Conservation (phyloP, 2,113 vertebrate genomes). For the Parotia lawesii region DNA sequence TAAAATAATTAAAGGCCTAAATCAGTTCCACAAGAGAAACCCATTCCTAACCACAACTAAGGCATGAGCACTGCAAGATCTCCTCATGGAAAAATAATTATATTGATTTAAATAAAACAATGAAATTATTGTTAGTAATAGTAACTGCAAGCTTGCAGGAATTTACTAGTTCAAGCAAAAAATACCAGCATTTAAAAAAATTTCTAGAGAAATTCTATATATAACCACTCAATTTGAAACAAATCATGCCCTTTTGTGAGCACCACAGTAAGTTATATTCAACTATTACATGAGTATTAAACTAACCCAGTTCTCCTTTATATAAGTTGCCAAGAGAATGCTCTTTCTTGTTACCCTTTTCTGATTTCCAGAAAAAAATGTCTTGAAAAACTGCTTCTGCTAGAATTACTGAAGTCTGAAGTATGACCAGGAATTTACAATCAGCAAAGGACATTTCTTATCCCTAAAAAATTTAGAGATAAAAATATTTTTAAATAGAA, state of each 20-base stretch:
- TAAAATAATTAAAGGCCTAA: not conserved
- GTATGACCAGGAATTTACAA: not conserved
- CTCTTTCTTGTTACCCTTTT: not conserved
- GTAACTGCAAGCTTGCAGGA: not conserved
- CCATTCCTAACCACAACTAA: slow-evolving; percentile 4
- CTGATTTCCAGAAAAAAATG: not conserved
- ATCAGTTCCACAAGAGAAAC: not conserved
- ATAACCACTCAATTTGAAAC: not conserved
- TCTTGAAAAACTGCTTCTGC: not conserved
- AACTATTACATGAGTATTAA: not conserved
- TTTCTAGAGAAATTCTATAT: not conserved
- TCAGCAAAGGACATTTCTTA: not conserved
- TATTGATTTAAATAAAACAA: not conserved
- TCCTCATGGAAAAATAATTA: not conserved
- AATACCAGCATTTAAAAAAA: not conserved
- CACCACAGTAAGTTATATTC: not conserved
- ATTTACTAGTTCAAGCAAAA: not conserved
- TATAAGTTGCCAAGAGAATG: not conserved
- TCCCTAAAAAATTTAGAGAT: not conserved
- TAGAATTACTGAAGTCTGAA: not conserved
- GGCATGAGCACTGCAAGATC: not conserved
- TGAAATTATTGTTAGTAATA: not conserved
- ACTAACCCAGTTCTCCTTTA: not conserved
- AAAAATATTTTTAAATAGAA: slow-evolving; percentile 22
- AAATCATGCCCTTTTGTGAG: not conserved